Evolutionary conservation across 2,797 vertebrate genomes (phyloP).

Genomic region (Parauchenoglanis punctatus): DNA sequence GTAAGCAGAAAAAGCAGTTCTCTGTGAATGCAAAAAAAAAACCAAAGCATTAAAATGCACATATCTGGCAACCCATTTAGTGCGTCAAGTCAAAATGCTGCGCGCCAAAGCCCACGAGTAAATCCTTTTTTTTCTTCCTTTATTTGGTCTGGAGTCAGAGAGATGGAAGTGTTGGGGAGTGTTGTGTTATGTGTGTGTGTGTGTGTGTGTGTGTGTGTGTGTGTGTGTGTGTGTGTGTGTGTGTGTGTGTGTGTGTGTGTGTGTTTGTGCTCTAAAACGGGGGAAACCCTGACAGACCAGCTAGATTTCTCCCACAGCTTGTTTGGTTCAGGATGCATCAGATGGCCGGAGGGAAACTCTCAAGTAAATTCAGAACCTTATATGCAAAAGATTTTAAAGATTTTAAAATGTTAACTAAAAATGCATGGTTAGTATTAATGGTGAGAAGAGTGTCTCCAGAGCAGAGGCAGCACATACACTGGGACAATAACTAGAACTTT

Average conservation of each 20-base stretch:
- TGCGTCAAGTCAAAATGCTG: neutral
- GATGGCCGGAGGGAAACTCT: neutral
- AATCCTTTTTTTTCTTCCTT: conserved; percentile 2
- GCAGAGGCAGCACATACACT: neutral
- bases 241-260: conserved; percentile 16
- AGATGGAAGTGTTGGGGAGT: neutral
- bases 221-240: neutral
- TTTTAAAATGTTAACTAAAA: neutral
- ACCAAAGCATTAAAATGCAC: neutral
- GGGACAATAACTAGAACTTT: neutral
- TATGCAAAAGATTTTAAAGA: neutral
- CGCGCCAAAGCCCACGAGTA: conserved; percentile 5
- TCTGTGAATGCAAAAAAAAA: neutral
- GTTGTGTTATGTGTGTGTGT: neutral
- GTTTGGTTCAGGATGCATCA: neutral
- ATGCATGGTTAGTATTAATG: neutral
- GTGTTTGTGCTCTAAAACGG: neutral
- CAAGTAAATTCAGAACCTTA: neutral
- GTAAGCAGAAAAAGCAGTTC: neutral
- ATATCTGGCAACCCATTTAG: conserved; percentile 11
- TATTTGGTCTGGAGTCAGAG: conserved; percentile 21
- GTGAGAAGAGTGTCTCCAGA: too few species aligned
- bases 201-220: conserved; percentile 12
- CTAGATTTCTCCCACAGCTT: neutral
- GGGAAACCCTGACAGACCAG: conserved; percentile 14